Evolutionary conservation across 35 echinoderm and acorn worm species (phyloP), one percentile per base, ranked within the genome.

Genomic region (Hemicentrotus pulcherrimus): DNA sequence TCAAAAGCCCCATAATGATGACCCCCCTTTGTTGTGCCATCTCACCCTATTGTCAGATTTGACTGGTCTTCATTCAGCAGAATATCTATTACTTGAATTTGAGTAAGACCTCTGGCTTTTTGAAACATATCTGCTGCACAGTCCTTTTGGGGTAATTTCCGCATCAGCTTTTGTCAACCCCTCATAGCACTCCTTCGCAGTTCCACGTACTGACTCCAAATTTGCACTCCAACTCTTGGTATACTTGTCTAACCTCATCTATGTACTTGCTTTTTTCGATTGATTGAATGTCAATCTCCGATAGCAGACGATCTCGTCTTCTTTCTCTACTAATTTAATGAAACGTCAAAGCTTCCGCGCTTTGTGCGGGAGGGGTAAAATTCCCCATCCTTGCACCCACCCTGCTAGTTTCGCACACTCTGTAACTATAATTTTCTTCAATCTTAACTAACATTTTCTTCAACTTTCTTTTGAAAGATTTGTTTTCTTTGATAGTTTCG

Each of bases 171-270:
- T 92, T 30, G 13, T 47, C 13, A 92, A 22, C 0, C 19, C 45
- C 16, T 48, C 91, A 47, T 9, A 47, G 4, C 24, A 92, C 91
- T 8, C 46, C 32, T 48, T 92, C 91, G 22, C 91, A 92, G 28
- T 92, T 92, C 15, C 91, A 3, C 14, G 47, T 92, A 45, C 91
- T 47, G 14, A 92, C 91, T n/a, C 91, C 33, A 92, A n/a, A 92
- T 6, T 48, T 92, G 45, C 91, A 92, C 33, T n/a, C 91, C 41
- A 92, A 92, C 46, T 47, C 91, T 28, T 92, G 91, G 31, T 92
- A 47, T 16, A 92, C 91, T 13, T 45, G 9, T 28, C 91, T 92
- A 9, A 92, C 33, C 13, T 92, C 91, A 28, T 92, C 91, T 12
- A 9, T 92, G 91, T 92, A 92, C 31, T 92, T 92, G 14, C 45